Conservation (phyloP, 1,140 invertebrate species). For the Acromyrmex heyeri region DNA sequence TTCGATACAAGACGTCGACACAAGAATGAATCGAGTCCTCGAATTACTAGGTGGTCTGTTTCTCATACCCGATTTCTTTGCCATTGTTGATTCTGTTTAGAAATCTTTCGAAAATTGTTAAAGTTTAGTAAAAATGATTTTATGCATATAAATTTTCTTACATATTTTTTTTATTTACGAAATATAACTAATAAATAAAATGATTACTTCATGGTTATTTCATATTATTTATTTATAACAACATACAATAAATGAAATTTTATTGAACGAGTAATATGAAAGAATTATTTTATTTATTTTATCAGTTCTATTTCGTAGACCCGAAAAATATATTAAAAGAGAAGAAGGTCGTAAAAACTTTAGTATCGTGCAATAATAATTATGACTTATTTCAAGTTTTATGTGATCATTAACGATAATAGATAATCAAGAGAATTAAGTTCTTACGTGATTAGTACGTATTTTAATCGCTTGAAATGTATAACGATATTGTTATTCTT, state of each 20-base stretch:
- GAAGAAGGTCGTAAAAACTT: neutral
- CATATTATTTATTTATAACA: no score
- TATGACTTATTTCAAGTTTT: neutral
- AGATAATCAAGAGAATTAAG: neutral
- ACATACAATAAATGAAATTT: neutral
- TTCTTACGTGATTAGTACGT: neutral
- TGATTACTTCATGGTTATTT: no score
- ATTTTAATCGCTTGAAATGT: neutral
- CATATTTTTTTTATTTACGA: no score
- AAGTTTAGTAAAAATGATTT: slow-evolving; percentile 13
- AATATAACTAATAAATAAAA: no score
- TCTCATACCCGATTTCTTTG: slow-evolving; percentile 54
- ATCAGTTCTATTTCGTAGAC: neutral
- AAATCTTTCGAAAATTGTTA: slow-evolving; percentile 22
- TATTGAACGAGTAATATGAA: neutral
- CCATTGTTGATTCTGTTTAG: slow-evolving; percentile 21
- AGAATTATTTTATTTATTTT: neutral
- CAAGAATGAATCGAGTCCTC: slow-evolving; percentile 78
- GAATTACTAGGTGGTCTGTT: slow-evolving; percentile 78
- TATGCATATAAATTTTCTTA: neutral
- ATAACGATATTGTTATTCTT: neutral
- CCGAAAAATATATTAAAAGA: neutral
- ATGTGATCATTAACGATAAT: neutral
- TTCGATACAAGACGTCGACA: slow-evolving; percentile 63
- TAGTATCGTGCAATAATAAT: neutral